phyloP scores from a whole-genome alignment of 2,797 vertebrate species.

The Alca torda region DNA sequence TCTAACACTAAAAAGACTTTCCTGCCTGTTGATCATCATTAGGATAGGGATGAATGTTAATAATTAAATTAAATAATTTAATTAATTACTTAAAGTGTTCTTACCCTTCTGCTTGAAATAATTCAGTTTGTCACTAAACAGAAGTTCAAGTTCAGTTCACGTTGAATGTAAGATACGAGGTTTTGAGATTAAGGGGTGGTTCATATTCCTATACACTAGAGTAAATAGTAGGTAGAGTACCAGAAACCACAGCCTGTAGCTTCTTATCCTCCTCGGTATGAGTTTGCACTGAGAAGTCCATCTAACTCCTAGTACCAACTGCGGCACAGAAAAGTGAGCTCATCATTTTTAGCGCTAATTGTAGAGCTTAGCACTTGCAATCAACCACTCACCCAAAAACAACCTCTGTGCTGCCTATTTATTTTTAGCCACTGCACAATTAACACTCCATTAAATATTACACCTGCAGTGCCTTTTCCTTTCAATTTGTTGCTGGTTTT shows the following conservation, averaged over 20 bases:
- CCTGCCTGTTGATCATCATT: neutral
- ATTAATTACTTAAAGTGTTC: neutral
- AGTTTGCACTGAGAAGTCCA: neutral
- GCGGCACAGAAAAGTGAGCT: neutral
- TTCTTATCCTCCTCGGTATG: neutral
- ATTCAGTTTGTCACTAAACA: neutral
- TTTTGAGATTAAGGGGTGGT: neutral
- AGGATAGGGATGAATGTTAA: neutral
- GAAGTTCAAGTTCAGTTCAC: neutral
- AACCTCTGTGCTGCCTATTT: slow-evolving; percentile 2
- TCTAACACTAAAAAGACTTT: neutral
- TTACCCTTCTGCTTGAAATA: neutral
- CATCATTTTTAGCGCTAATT: slow-evolving; percentile 9
- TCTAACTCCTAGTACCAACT: neutral
- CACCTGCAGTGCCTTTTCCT: slow-evolving; percentile 13
- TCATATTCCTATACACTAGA: neutral
- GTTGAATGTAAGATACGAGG: neutral
- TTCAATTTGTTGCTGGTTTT: neutral
- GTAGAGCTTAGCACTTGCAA: slow-evolving; percentile 12
- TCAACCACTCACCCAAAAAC: slow-evolving; percentile 22
- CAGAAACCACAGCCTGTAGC: neutral
- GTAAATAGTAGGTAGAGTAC: neutral
- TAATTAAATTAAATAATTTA: neutral
- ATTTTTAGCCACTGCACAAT: slow-evolving; percentile 47
- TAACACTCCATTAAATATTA: slow-evolving; percentile 38